Evolutionary conservation across 1,140 invertebrate species (phyloP), one percentile per base, ranked within the genome.

Genomic region (Drosophila trapezifrons): DNA sequence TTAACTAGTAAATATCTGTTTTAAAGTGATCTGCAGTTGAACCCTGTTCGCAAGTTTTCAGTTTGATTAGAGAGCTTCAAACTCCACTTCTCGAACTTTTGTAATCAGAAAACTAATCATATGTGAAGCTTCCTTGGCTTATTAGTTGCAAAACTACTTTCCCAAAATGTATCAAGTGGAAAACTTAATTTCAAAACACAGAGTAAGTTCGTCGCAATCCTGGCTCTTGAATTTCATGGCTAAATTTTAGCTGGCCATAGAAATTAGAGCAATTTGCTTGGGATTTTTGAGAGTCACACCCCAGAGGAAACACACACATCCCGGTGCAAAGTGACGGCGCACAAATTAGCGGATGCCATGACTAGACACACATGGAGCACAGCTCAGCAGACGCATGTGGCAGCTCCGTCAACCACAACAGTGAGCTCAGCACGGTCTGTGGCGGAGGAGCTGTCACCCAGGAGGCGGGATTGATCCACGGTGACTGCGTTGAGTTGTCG

Each of bases 271-370:
- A 66, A 67, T 49, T 66, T 65, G 35, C 25, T 46, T 1, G 17
- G 25, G 9, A 40, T 70, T 25, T 22, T 32, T 35, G 13, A 18
- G 32, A n/a, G 32, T 37, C 42, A 46, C 15, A 56, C 22, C 10
- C 47, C 49, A 37, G 18, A 12, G n/a, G 35, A 55, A 49, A 27
- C 17, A 17, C 13, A 20, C 17, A 58, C 29, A 32, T 10, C 29
- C 4, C 22, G 20, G 37, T 64, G 42, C 35, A 35, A 32, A 54
- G 58, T 71, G 67, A 71, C 35, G 35, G 10, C 12, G 35, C 65
- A 57, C 18, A 71, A 71, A 49, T 71, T 12, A 71, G 56, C 43
- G 51, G 52, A 71, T 70, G 42, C 43, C 65, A 70, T 18, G 64
- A 71, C 64, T 70, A 70, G 67, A 47, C 67, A 51, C 59, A 69